A percentile compares a stretch with the other conserved stretches of the same genome.
phyloP scores from a whole-genome alignment of 92 coral and sea anemone genomes.

The Epizoanthus scotinus region DNA sequence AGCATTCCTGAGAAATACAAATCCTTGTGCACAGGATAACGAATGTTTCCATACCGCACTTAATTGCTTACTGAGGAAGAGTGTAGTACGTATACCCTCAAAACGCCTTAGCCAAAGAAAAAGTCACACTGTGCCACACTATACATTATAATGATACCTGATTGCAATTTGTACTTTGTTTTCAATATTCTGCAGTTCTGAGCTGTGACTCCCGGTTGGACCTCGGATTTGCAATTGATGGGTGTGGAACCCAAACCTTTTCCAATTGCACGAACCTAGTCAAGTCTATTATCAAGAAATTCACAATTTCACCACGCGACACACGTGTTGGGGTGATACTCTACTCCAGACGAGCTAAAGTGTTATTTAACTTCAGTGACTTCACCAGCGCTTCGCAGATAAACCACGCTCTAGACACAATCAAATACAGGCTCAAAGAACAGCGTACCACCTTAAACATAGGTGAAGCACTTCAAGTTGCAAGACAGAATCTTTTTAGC shows the following conservation, averaged over 20 bases:
- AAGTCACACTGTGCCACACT: too few relatives aligned
- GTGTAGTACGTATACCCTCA: too few relatives aligned
- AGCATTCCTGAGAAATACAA: too few relatives aligned
- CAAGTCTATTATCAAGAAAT: conserved; percentile 49
- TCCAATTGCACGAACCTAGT: conserved; percentile 49
- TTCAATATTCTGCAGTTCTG: conserved; percentile 5
- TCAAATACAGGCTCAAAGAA: conserved; percentile 44
- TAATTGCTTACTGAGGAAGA: too few relatives aligned
- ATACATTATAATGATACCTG: too few relatives aligned
- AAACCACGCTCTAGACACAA: conserved; percentile 40
- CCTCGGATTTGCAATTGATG: conserved; percentile 68
- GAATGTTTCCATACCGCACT: too few relatives aligned
- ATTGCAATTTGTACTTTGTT: too few relatives aligned
- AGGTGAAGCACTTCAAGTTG: conserved; percentile 65
- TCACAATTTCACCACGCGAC: conserved; percentile 43
- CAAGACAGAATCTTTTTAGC: conserved; percentile 48
- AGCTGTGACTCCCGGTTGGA: conserved; percentile 50
- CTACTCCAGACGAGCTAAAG: conserved; percentile 57
- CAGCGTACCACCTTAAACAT: conserved; percentile 25
- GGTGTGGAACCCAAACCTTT: conserved; percentile 55
- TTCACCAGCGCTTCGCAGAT: conserved; percentile 34
- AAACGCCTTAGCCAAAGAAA: too few relatives aligned
- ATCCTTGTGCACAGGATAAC: too few relatives aligned
- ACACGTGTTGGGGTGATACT: conserved; percentile 59
- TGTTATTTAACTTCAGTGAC: conserved; percentile 57